A percentile compares a stretch with the other conserved stretches of the same genome.
Evolutionary conservation across 1,140 invertebrate genomes (phyloP).

Genomic region (Drosophila arawakana): DNA sequence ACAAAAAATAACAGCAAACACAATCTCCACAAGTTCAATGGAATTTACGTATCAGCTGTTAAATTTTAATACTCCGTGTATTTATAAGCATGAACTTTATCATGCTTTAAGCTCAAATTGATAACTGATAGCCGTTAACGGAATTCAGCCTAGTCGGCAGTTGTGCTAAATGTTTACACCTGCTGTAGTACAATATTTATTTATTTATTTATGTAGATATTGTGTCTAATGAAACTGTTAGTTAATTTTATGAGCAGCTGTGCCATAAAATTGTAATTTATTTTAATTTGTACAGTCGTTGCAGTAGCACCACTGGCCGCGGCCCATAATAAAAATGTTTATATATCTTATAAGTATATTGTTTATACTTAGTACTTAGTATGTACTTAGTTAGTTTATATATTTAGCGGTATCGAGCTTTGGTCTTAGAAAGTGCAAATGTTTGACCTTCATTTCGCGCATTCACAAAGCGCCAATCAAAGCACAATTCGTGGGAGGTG

Average conservation of each 20-base stretch:
- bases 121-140: conserved; percentile 33
- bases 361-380: conserved; percentile 24
- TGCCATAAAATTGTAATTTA: conserved; percentile 72
- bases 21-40: conserved; percentile 60
- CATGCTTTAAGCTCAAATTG: neutral
- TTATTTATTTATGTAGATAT: neutral
- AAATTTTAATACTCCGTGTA: neutral
- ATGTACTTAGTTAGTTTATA: conserved; percentile 24
- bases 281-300: conserved; percentile 62
- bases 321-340: conserved; percentile 21
- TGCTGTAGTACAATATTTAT: neutral
- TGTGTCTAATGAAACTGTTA: conserved; percentile 70
- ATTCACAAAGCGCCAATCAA: conserved; percentile 14
- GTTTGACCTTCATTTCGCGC: conserved; percentile 55
- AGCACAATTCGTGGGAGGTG: conserved; percentile 24
- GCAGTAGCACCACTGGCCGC: conserved; percentile 11
- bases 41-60: conserved; percentile 45
- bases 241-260: conserved; percentile 69
- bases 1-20: neutral
- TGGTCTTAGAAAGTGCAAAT: conserved; percentile 68
- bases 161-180: conserved; percentile 30
- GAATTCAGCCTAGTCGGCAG: conserved; percentile 65
- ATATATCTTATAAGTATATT: conserved; percentile 25
- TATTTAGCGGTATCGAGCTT: conserved; percentile 26
- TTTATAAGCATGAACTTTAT: conserved; percentile 21